Base-by-base conservation (phyloP, 2,113 vertebrate genomes). In the Microcebus griseorufus region DNA sequence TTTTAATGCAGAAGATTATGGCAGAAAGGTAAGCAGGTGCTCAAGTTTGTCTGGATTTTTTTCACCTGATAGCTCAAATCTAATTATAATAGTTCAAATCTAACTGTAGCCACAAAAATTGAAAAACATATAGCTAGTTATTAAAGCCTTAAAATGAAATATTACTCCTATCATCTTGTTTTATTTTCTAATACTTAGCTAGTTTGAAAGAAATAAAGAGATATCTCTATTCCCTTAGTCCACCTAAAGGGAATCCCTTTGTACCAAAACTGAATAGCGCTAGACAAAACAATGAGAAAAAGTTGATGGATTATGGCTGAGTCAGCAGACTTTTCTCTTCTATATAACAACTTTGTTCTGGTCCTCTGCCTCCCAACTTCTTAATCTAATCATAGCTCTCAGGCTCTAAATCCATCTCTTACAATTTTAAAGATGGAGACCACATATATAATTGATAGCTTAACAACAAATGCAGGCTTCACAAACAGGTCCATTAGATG, bases 371-470 rank as follows among this genome's bases (percentile, higher is more conserved):
- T 92, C 58, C 55, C 62, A 73, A 27, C 13, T 62, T 82, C 16
- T 42, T 34, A 81, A 91, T 95, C 60, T 92, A n/a, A 85, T 81
- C 58, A n/a, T 18, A 23, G 2, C 62, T 76, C 76, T 37, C 87
- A 92, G 18, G 76, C 1, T 70, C 60, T 96, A 90, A 92, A 78
- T 16, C 83, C 12, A 87, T 81, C 23, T 93, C 92, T 27, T 85
- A 7, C 5, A 98, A 94, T 94, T 93, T 96, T 92, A 97, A 97
- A 96, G 45, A 73, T 67, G 39, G 64, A 94, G 93, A 48, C 0
- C 65, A 95, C 91, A 95, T 76, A 6, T 25, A 62, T 83, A 97
- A 79, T n/a, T 90, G 32, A 85, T n/a, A 29, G 23, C 22, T 9
- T 95, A 39, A 10, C 1, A 37, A 82, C 29, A 51, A 76, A 84